Conservation (phyloP, 2,888 invertebrate genomes). For the Molorchus minor region DNA sequence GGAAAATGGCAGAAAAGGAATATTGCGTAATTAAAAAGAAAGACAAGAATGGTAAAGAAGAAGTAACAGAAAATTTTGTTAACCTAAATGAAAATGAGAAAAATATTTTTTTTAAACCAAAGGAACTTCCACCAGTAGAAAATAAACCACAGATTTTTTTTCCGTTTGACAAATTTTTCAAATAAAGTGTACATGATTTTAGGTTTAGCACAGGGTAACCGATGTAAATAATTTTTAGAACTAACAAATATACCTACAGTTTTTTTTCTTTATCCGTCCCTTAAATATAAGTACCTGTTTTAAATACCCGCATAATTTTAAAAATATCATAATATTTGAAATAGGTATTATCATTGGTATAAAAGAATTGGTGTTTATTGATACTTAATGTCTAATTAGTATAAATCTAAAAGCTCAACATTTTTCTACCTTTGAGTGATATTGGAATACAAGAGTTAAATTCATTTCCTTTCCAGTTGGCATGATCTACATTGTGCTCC, state of each 20-base stretch:
- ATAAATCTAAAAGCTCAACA: not conserved
- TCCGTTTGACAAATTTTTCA: slow-evolving; percentile 51
- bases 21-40: slow-evolving; percentile 64
- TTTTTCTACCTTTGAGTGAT: no score
- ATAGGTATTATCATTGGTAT: not conserved
- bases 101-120: slow-evolving; percentile 30
- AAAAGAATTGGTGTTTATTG: not conserved
- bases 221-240: slow-evolving; percentile 31
- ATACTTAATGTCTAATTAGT: no score
- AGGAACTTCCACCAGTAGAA: not conserved
- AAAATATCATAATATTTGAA: not conserved
- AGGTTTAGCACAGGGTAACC: not conserved
- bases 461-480: no score
- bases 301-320: no score
- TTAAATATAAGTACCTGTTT: no score
- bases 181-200: slow-evolving; percentile 29
- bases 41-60: slow-evolving; percentile 55
- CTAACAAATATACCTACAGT: not conserved
- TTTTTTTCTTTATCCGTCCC: no score
- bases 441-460: no score
- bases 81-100: slow-evolving; percentile 56
- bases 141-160: slow-evolving; percentile 36
- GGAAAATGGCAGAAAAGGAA: slow-evolving; percentile 56
- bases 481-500: no score
- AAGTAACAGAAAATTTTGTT: slow-evolving; percentile 53